Base-by-base conservation (phyloP, 1,140 invertebrate genomes). In the Monomorium pharaonis region DNA sequence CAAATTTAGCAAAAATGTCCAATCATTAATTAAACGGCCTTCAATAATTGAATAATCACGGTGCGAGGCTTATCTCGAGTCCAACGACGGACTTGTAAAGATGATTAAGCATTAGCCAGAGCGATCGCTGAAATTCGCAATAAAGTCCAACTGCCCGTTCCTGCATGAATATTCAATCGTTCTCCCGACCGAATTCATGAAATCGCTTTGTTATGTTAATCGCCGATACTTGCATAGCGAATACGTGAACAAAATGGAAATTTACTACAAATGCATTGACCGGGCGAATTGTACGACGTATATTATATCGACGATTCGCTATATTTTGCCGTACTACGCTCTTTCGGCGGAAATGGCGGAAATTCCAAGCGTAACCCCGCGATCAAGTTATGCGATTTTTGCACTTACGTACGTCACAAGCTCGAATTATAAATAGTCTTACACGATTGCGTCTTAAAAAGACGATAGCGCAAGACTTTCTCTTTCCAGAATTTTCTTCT, bases 161-260 rank as follows among this genome's bases (percentile, higher is more conserved):
- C 12, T 7, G 5, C 14, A 58, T 72, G 65, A 78, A 81, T 70
- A 81, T 70, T 70, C 63, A 54, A 56, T 4, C 7, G n/a, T 42
- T 21, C 1, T 21, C 10, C n/a, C 4, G 12, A 33, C 16, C 33
- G 33, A 30, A 58, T 81, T 81, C 18, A 81, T 72, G 18, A 81
- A 56, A 72, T 42, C 51, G 30, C 49, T 72, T 81, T 81, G 65
- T 81, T 74, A 72, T 72, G 67, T 81, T 81, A 81, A 81, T 81
- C 51, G 12, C 2, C n/a, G 37, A 27, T 63, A 65, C 30, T n/a
- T 24, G 14, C 44, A 24, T 51, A 78, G 27, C 62, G 44, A 78
- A 7, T 60, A 77, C 42, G 7, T 18, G 65, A 21, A n/a, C 18
- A 14, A 69, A 81, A 56, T 70, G 24, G 14, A 80, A 67, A 67